Evolutionary conservation across 2,888 invertebrate species (phyloP).

Genomic region (Ernsta delagoae): DNA sequence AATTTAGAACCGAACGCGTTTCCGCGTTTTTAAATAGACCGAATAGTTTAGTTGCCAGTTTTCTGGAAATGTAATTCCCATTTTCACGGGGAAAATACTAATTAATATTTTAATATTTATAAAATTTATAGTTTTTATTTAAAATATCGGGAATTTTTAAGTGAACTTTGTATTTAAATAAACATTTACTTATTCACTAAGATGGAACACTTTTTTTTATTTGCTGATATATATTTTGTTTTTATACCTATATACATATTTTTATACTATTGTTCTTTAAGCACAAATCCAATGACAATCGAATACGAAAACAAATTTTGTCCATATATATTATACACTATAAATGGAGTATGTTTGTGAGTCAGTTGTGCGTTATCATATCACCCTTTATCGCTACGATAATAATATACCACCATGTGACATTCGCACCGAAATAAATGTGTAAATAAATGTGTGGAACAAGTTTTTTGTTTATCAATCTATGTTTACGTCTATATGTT

Average conservation of each 20-base stretch:
- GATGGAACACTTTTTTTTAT: too few species aligned
- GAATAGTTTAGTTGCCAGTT: slow-evolving; percentile 43
- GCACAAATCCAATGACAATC: too few species aligned
- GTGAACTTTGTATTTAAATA: too few species aligned
- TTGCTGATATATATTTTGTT: too few species aligned
- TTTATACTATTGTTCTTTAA: too few species aligned
- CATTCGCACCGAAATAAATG: slow-evolving; percentile 5
- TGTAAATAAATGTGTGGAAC: background rate
- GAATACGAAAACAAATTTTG: too few species aligned
- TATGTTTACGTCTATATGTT: background rate
- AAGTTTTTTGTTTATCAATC: background rate
- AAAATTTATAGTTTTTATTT: too few species aligned
- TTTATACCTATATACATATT: too few species aligned
- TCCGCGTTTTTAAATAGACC: slow-evolving; percentile 45
- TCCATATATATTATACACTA: background rate
- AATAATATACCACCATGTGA: slow-evolving; percentile 4
- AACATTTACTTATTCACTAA: too few species aligned
- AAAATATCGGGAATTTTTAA: too few species aligned
- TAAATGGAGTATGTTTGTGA: slow-evolving; percentile 4
- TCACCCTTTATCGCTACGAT: background rate
- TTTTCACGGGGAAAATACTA: background rate
- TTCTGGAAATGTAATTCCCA: slow-evolving; percentile 6
- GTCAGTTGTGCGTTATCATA: background rate
- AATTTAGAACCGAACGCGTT: slow-evolving; percentile 56
- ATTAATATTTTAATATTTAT: too few species aligned